A percentile compares a stretch with the other conserved stretches of the same genome.
Conservation (phyloP, 64 coral and sea anemone species). For the Montipora foliosa region DNA sequence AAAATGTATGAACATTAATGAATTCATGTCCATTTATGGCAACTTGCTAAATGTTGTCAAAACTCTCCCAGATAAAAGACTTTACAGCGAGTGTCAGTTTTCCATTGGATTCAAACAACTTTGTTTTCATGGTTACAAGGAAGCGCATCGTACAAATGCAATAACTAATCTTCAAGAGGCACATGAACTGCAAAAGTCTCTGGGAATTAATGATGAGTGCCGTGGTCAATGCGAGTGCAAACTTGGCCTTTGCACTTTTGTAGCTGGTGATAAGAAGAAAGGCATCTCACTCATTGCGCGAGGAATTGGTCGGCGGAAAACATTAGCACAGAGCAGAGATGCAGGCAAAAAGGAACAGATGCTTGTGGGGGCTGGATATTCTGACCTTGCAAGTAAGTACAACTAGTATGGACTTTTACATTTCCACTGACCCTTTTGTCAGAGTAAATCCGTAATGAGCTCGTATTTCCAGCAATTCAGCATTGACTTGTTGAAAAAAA, state of each 20-base stretch:
- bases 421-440: not conserved
- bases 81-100: slow-evolving; percentile 73
- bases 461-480: too few relatives aligned
- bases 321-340: not conserved
- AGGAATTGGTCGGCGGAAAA: slow-evolving; percentile 69
- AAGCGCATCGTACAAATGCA: not conserved
- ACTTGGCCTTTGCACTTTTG: slow-evolving; percentile 67
- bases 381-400: slow-evolving; percentile 86
- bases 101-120: slow-evolving; percentile 84
- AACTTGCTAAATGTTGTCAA: slow-evolving; percentile 21
- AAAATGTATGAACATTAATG: slow-evolving; percentile 68
- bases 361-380: slow-evolving; percentile 72
- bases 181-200: slow-evolving; percentile 14
- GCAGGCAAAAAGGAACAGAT: slow-evolving; percentile 58
- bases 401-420: not conserved
- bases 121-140: slow-evolving; percentile 71
- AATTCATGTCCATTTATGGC: slow-evolving; percentile 64
- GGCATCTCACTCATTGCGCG: slow-evolving; percentile 68
- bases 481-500: too few relatives aligned
- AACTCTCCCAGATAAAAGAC: slow-evolving; percentile 9
- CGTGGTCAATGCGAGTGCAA: slow-evolving; percentile 77
- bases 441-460: too few relatives aligned
- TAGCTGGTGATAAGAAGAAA: slow-evolving; percentile 43
- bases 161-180: slow-evolving; percentile 51
- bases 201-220: slow-evolving; percentile 35